Evolutionary conservation across 2,113 vertebrate genomes (phyloP).

Genomic region (Deroptyus accipitrinus): DNA sequence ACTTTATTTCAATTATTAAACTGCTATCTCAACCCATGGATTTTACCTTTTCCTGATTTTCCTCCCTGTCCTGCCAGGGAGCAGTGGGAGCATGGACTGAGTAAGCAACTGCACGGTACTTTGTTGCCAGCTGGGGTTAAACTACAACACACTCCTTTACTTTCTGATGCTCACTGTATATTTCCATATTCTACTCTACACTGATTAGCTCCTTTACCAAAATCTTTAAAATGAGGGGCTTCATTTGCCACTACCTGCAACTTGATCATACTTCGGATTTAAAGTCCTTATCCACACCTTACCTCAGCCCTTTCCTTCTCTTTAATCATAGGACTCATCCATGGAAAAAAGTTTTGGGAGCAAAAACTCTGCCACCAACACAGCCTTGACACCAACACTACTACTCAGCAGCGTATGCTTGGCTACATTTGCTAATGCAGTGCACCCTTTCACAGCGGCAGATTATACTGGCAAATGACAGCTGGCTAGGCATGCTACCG

Average conservation of each 20-base stretch:
- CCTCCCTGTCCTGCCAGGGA: neutral
- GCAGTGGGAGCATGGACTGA: neutral
- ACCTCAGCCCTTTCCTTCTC: neutral
- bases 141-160: neutral
- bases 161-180: neutral
- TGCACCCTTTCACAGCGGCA: neutral
- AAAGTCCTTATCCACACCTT: neutral
- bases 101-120: neutral
- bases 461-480: fast-evolving
- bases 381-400: neutral
- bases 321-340: neutral
- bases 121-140: neutral
- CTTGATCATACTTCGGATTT: neutral
- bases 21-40: neutral
- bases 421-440: neutral
- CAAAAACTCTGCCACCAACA: neutral
- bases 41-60: neutral
- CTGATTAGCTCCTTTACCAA: neutral
- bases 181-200: neutral
- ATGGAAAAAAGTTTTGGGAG: neutral
- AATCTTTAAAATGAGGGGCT: neutral
- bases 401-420: neutral
- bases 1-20: neutral
- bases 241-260: neutral
- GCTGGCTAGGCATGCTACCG: neutral